Base-by-base conservation (phyloP, 2,113 vertebrate species). In the Proterorhinus semilunaris region DNA sequence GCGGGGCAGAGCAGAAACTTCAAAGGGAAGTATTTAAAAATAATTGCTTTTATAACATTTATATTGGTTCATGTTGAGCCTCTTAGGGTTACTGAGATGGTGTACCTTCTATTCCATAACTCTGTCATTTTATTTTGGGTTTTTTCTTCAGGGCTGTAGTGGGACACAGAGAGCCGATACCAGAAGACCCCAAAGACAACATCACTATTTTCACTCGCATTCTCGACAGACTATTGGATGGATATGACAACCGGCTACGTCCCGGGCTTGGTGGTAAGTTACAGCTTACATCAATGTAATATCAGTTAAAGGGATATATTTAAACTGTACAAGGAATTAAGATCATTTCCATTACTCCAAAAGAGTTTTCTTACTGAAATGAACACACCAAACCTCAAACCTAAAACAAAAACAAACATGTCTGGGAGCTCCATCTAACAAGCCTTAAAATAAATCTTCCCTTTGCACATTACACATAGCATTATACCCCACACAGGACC, bases 151-250 rank as follows among this genome's bases (percentile, higher is more conserved):
- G 92, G 86, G 90, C 88, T 21, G 89, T 91, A 36, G 85, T 91
- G 16, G 93, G 93, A 65, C 92, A 94, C 82, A 84, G 83, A 78
- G 93, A 93, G 75, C 92, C 91, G 5, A 62, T 93, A 77, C 93
- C 92, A 0, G 96, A 97, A 61, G 97, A 98, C 86, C 96, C 95
- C 81, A 98, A 92, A 63, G 97, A 99, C 84, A 99, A 99, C 88
- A 99, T 98, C 89, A 99, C 98, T 68, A 98, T 99, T 78, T 99
- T 98, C 81, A 99, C 97, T 6, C 91, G 95, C 69, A 99, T 99
- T 84, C 89, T 99, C 52, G 98, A 99, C 89, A 87, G 98, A 74
- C 94, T 99, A 80, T 57, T 99, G 86, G 98, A 99, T 58, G 98
- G 98, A 43, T 99, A 99, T 1, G 98, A 99, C 91, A 99, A 99